phyloP scores from a whole-genome alignment of 2,797 vertebrate genomes.

The Phoebastria nigripes region DNA sequence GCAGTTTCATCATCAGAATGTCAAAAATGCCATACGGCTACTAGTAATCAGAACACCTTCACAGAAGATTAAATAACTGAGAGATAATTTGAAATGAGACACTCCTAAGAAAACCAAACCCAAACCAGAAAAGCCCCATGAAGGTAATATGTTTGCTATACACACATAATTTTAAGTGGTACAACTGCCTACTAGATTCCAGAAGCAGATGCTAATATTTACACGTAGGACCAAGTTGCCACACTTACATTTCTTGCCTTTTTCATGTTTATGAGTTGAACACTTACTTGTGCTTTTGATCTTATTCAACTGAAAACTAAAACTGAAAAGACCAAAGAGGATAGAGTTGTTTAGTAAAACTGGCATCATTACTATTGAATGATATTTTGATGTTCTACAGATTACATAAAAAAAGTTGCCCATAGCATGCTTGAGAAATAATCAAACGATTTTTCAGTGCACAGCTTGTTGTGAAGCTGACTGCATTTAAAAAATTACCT shows the following conservation, averaged over 20 bases:
- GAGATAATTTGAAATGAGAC: not conserved
- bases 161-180: not conserved
- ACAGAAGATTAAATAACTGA: slow-evolving; percentile 6
- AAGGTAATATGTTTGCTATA: not conserved
- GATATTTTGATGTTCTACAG: not conserved
- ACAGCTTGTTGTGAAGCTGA: not conserved
- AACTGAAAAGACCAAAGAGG: not conserved
- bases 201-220: not conserved
- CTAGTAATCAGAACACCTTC: not conserved
- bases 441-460: not conserved
- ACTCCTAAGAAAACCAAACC: slow-evolving; percentile 13
- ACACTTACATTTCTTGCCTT: not conserved
- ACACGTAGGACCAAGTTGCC: not conserved
- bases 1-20: slow-evolving; percentile 38
- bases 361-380: not conserved
- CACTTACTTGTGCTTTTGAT: not conserved
- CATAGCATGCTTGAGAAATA: not conserved
- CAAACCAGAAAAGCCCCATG: slow-evolving; percentile 9
- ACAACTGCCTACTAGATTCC: not conserved
- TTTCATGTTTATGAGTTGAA: not conserved
- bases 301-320: not conserved
- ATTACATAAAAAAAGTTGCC: not conserved
- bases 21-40: slow-evolving; percentile 16
- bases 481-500: not conserved
- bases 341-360: not conserved